These are phyloP conservation scores for Ctenopoma multispine DNA, from an alignment of 2,797 vertebrate genomes.

Conservation along the genomic window DNA sequence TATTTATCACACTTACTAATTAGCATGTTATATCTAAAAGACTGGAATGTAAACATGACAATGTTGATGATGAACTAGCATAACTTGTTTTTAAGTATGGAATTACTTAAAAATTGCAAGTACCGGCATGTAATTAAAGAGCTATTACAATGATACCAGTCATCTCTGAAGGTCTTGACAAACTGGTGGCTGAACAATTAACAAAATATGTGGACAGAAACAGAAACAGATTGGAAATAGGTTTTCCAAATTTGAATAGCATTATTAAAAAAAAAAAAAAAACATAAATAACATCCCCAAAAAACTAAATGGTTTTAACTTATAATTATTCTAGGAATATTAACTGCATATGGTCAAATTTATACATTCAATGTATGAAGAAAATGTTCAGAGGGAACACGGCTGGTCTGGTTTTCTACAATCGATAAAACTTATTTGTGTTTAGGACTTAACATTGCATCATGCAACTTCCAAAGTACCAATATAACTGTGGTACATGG, in stretches of 20 bases:
- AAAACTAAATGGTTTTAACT: constrained; percentile 37
- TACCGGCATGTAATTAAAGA: too few species aligned
- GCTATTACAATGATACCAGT: too few species aligned
- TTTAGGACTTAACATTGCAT: constrained; percentile 51
- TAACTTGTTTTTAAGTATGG: too few species aligned
- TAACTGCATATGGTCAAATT: constrained; percentile 52
- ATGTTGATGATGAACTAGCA: too few species aligned
- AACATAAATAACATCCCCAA: constrained; percentile 13
- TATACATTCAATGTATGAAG: constrained; percentile 68
- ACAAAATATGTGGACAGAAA: too few species aligned
- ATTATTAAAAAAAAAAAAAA: constrained; percentile 33
- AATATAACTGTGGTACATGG: constrained; percentile 54
- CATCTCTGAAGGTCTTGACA: too few species aligned
- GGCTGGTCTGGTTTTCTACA: constrained; percentile 52
- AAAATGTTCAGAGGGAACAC: constrained; percentile 55
- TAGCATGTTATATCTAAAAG: not conserved
- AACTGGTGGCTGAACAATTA: too few species aligned
- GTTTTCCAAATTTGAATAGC: not conserved
- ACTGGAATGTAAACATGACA: too few species aligned
- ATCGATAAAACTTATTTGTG: constrained; percentile 73
- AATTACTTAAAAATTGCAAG: too few species aligned
- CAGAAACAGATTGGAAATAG: too few species aligned
- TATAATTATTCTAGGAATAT: constrained; percentile 39
- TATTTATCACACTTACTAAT: too few species aligned
- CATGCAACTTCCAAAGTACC: constrained; percentile 50